Evolutionary conservation across 2,888 invertebrate genomes (phyloP).

Genomic region (Adineta ricciae): DNA sequence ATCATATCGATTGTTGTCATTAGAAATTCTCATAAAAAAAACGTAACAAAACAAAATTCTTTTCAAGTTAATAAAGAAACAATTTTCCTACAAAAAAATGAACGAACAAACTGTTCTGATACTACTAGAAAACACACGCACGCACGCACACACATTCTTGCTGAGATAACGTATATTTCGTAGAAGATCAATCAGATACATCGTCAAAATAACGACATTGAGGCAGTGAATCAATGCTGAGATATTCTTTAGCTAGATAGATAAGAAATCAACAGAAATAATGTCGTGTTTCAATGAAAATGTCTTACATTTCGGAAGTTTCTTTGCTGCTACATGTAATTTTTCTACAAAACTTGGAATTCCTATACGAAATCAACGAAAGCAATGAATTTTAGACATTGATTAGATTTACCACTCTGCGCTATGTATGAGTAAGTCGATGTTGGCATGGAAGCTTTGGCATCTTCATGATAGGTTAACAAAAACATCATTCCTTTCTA

Average conservation of each 20-base stretch:
- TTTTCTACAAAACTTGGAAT: not conserved
- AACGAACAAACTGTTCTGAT: constrained; percentile 56
- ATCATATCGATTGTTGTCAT: too few species aligned
- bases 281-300: too few species aligned
- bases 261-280: too few species aligned
- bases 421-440: not conserved
- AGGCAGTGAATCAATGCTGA: not conserved
- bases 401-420: not conserved
- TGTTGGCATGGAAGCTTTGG: not conserved
- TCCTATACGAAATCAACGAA: not conserved
- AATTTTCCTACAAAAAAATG: constrained; percentile 47
- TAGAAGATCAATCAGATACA: not conserved
- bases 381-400: not conserved
- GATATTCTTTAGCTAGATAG: not conserved
- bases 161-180: not conserved
- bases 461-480: not conserved
- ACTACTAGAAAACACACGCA: not conserved
- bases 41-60: not conserved
- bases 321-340: not conserved
- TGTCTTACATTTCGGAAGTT: not conserved
- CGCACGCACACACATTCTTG: not conserved
- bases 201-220: not conserved
- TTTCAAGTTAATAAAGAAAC: not conserved
- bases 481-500: not conserved
- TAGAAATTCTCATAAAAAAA: not conserved